Percentiles rank a stretch among this genome's conserved stretches.
These are phyloP conservation scores for Homarus gammarus DNA, from an alignment of 2,888 invertebrate genomes.

Conservation along the genomic window DNA sequence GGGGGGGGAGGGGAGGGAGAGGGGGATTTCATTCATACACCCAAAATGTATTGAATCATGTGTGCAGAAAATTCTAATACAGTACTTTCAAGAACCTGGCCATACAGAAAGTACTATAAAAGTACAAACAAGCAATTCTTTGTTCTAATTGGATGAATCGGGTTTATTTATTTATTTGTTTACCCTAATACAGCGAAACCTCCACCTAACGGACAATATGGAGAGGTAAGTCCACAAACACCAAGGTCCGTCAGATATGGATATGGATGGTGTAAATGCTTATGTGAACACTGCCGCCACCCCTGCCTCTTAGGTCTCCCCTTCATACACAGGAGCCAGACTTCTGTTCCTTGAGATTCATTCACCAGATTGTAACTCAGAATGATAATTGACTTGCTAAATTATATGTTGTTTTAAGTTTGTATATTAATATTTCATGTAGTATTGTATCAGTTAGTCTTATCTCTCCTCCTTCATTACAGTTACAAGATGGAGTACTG, in stretches of 20 bases:
- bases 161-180: not conserved
- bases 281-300: not conserved
- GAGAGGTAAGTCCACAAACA: no score
- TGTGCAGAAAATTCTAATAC: not conserved
- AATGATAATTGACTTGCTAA: no score
- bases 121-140: constrained; percentile 6
- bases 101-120: constrained; percentile 12
- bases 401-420: no score
- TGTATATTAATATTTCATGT: no score
- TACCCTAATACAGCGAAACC: not conserved
- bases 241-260: not conserved
- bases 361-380: no score
- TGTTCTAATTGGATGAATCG: not conserved
- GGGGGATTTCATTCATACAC: not conserved
- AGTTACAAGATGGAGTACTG: no score
- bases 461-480: no score
- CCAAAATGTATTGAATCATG: not conserved
- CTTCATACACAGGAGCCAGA: no score
- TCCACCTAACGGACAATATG: no score
- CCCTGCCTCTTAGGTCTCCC: not conserved
- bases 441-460: no score
- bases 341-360: no score
- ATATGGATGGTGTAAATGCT: not conserved
- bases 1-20: no score
- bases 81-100: not conserved